Conservation (phyloP, 2,888 invertebrate species). For the Dyspetes luteomarginatus region DNA sequence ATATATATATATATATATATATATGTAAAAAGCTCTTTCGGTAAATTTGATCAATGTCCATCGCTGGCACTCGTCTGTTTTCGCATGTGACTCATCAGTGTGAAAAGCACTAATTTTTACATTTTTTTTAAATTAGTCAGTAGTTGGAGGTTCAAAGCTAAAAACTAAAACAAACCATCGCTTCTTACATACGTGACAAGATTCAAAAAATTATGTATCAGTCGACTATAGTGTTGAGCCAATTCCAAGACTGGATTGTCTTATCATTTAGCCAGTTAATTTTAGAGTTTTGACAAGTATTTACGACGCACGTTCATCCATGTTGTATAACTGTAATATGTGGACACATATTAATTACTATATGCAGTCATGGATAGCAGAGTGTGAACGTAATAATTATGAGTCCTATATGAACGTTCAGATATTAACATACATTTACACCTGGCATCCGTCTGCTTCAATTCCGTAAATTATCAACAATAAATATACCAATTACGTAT, state of each 20-base stretch:
- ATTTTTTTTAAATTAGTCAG: too few relatives aligned
- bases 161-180: too few relatives aligned
- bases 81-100: too few relatives aligned
- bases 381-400: slow-evolving; percentile 10
- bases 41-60: too few relatives aligned
- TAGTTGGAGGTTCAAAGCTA: too few relatives aligned
- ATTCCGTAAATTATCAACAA: slow-evolving; percentile 54
- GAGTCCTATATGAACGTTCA: not conserved
- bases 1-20: too few relatives aligned
- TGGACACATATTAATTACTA: not conserved
- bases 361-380: not conserved
- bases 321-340: not conserved
- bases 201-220: too few relatives aligned
- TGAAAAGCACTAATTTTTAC: too few relatives aligned
- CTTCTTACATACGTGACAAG: too few relatives aligned
- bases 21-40: too few relatives aligned
- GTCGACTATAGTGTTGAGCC: not conserved
- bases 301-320: not conserved
- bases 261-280: not conserved
- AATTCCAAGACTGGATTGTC: not conserved
- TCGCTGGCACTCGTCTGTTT: too few relatives aligned
- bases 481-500: slow-evolving; percentile 55
- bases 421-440: slow-evolving; percentile 23
- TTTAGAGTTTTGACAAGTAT: not conserved
- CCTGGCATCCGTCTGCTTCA: not conserved